These are phyloP conservation scores for Caenorhabditis elegans DNA, from an alignment of 1,140 invertebrate species.

Conservation along the genomic window WBcel235 BX284602.5:11518001-11518500, in stretches of 20 bases:
- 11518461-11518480: background rate
- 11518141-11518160: too few species aligned
- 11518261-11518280: background rate
- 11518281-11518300: too few species aligned
- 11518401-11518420: too few species aligned
- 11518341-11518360: too few species aligned
- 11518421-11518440: too few species aligned
- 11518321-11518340: too few species aligned
- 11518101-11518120: slow-evolving; percentile 16
- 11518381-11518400: too few species aligned
- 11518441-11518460: too few species aligned
- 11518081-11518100: background rate
- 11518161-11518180: too few species aligned
- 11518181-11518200: too few species aligned
- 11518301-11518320: too few species aligned
- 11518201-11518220: background rate
- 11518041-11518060: background rate
- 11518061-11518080: background rate
- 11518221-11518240: background rate
- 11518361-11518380: too few species aligned
- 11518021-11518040: background rate
- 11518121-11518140: background rate
- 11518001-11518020: slow-evolving; percentile 4
- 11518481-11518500: background rate
- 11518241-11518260: background rate